Percentiles rank a stretch among this genome's conserved stretches.
Conservation (phyloP, 1,140 invertebrate species). For the Rhopalosiphum padi region DNA sequence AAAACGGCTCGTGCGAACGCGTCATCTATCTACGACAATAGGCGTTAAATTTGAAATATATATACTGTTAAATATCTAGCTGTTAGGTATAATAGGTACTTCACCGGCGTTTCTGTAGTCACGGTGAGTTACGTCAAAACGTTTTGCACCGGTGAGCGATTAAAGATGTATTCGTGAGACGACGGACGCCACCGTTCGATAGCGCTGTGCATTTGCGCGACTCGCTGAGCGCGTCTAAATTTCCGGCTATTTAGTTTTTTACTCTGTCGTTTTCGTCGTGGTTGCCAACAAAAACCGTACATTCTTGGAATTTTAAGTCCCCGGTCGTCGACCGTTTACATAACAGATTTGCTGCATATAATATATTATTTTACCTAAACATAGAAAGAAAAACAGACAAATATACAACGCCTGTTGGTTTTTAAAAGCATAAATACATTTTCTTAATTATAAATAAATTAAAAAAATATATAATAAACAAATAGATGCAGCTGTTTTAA, state of each 20-base stretch:
- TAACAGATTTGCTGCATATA: neutral
- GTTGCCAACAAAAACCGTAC: neutral
- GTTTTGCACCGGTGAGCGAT: neutral
- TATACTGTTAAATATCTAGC: neutral
- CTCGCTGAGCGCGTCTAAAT: neutral
- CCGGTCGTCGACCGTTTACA: neutral
- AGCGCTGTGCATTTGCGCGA: neutral
- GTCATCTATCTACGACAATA: neutral
- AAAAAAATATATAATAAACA: neutral
- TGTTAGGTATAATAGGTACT: neutral
- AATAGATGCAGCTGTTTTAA: neutral
- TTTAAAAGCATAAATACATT: neutral
- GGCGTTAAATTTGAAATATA: neutral
- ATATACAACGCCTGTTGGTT: neutral
- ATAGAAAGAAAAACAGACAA: neutral
- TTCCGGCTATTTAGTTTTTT: constrained; percentile 8
- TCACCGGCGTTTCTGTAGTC: neutral
- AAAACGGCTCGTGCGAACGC: neutral
- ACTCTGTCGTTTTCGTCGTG: neutral
- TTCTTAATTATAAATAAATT: neutral
- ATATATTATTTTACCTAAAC: neutral
- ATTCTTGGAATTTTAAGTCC: neutral
- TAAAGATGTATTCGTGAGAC: neutral
- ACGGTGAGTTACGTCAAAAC: constrained; percentile 4
- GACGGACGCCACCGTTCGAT: neutral